These are phyloP conservation scores for Papilio xuthus DNA, from an alignment of 1,140 invertebrate genomes.

Conservation along the genomic window DNA sequence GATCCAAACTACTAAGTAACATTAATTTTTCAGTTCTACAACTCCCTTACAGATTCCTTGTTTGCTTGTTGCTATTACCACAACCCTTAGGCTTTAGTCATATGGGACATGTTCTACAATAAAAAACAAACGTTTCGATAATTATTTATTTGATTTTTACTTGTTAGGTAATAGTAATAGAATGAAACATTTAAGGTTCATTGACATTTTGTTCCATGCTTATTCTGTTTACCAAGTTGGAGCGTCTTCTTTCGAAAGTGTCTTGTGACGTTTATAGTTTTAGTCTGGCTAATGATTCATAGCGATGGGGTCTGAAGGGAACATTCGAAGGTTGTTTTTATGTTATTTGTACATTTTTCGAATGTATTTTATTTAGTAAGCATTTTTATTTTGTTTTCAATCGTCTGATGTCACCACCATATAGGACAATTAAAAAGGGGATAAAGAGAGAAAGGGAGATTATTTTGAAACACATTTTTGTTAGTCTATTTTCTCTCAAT, in stretches of 20 bases:
- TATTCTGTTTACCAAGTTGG: slow-evolving; percentile 13
- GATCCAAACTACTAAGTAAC: too few species aligned
- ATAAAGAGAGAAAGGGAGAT: too few species aligned
- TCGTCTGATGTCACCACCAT: too few species aligned
- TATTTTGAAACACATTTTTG: not conserved
- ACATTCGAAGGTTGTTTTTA: slow-evolving; percentile 9
- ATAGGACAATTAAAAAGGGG: too few species aligned
- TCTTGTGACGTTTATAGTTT: slow-evolving; percentile 36
- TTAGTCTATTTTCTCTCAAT: not conserved
- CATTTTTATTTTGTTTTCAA: too few species aligned
- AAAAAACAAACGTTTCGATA: too few species aligned
- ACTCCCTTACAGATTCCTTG: too few species aligned
- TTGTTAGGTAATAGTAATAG: not conserved
- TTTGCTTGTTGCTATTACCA: too few species aligned
- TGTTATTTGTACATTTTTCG: not conserved
- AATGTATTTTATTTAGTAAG: not conserved
- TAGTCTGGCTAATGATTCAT: slow-evolving; percentile 34
- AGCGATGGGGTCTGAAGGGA: not conserved
- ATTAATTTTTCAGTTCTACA: too few species aligned
- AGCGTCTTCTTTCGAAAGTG: slow-evolving; percentile 28
- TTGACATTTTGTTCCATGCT: slow-evolving; percentile 11
- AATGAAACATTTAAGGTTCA: slow-evolving; percentile 2
- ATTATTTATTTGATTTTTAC: not conserved
- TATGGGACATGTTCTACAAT: too few species aligned
- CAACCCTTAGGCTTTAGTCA: too few species aligned